phyloP scores from a whole-genome alignment of 2,113 vertebrate genomes.

The Callospermophilus lateralis region DNA sequence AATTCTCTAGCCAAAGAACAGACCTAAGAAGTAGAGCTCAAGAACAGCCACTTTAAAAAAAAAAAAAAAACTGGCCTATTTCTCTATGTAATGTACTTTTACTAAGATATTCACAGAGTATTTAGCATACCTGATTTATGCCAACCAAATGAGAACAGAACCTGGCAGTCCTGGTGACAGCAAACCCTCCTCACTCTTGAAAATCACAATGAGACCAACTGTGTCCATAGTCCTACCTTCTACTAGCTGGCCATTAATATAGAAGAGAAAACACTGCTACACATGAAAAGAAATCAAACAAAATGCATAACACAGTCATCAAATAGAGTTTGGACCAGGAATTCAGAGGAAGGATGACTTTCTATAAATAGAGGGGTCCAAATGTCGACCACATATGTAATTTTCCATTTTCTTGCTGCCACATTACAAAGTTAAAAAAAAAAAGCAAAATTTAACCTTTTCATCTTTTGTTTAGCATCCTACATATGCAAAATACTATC shows the following conservation, averaged over 20 bases:
- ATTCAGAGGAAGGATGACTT: not conserved
- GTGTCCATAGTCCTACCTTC: not conserved
- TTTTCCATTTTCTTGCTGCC: not conserved
- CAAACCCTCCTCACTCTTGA: not conserved
- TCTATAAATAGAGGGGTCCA: not conserved
- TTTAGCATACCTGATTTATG: not conserved
- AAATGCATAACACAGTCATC: not conserved
- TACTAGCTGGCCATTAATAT: not conserved
- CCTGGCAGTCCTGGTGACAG: not conserved
- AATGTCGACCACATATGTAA: not conserved
- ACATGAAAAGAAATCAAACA: not conserved
- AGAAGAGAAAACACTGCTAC: not conserved
- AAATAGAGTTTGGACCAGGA: not conserved
- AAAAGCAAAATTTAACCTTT: not conserved
- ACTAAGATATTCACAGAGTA: not conserved
- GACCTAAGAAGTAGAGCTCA: not conserved
- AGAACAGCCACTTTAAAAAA: not conserved
- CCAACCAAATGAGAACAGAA: not conserved
- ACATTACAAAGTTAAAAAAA: not conserved
- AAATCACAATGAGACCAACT: not conserved
- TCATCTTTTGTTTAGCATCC: not conserved
- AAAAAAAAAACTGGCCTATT: not conserved
- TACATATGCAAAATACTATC: not conserved
- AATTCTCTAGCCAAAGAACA: conserved; percentile 18
- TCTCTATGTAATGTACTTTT: not conserved